Base-by-base conservation (phyloP, 2,113 vertebrate species). In the Excalfactoria chinensis region DNA sequence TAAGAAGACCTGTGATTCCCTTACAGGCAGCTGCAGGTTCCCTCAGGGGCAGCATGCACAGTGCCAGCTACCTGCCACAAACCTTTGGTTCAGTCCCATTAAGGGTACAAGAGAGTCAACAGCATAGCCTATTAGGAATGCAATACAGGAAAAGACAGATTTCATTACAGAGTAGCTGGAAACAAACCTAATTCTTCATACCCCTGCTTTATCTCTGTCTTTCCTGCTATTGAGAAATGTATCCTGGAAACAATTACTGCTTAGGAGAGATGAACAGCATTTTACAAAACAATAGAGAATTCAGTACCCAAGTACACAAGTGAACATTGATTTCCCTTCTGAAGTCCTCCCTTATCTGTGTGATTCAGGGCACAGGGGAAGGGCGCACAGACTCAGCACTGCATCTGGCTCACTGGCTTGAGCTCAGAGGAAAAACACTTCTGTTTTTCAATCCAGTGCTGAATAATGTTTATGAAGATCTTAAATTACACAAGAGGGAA, bases 301-400 rank as follows among this genome's bases (percentile, higher is more conserved):
- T 34, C 64, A 9, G 26, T 66, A 46, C 44, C 48, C 43, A 26
- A 78, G 56, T 7, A 5, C 21, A 32, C 15, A 20, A 67, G 41
- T 1, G 2, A 55, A 16, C n/a, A 32, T 43, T 62, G 43, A 5
- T 58, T 79, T 49, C n/a, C 32, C 49, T 63, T 64, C 48, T 55
- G 40, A 72, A 28, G 30, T 22, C n/a, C 43, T 32, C 70, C 16
- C 20, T 43, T 53, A 59, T 40, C 25, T 13, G 26, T 7, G 34
- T 20, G 28, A 64, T 70, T 34, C 18, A 55, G n/a, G 44, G 28
- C 25, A 13, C 26, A 44, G 59, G 30, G 40, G 28, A 59, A 66
- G 18, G 2, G 6, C 30, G 32, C 5, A 25, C 0, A 0, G 41
- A 55, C 49, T 53, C 17, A 41, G 56, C 43, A 11, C 49, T 70